Evolutionary conservation across 2,797 vertebrate species (phyloP).

Genomic region (Sphenopsis melanotis): DNA sequence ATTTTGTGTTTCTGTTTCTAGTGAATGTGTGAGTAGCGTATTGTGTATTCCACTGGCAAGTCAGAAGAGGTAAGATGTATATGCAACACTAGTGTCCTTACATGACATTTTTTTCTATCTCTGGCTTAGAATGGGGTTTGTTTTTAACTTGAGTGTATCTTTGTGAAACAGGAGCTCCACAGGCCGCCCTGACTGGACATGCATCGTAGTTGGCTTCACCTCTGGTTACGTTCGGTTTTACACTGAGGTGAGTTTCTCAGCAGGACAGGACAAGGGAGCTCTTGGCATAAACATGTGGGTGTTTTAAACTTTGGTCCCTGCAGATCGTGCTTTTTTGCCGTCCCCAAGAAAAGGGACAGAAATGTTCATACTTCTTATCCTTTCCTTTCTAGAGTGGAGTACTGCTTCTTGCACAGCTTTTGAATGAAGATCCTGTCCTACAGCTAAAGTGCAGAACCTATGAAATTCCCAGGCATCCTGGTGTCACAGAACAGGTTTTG

Average conservation of each 20-base stretch:
- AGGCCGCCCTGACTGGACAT: constrained; percentile 96
- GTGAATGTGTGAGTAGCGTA: constrained; percentile 88
- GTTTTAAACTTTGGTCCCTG: neutral
- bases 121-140: neutral
- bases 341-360: neutral
- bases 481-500: constrained; percentile 93
- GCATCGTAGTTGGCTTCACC: constrained; percentile 93
- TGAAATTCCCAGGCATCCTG: constrained; percentile 93
- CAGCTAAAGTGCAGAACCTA: constrained; percentile 97
- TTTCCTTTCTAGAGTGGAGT: constrained; percentile 85
- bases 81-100: neutral
- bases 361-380: neutral
- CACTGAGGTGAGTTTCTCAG: constrained; percentile 83
- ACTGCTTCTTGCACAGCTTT: constrained; percentile 91
- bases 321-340: neutral
- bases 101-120: neutral
- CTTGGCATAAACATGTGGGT: neutral
- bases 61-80: constrained; percentile 88
- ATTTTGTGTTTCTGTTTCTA: constrained; percentile 66
- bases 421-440: constrained; percentile 91
- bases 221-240: constrained; percentile 97
- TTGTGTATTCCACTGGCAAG: constrained; percentile 95
- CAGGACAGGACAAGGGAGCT: neutral
- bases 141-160: neutral
- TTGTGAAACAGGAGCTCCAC: constrained; percentile 88